Evolutionary conservation across 2,888 invertebrate genomes (phyloP), one percentile per base, ranked within the genome.

Genomic region (Zootermopsis nevadensis): DNA sequence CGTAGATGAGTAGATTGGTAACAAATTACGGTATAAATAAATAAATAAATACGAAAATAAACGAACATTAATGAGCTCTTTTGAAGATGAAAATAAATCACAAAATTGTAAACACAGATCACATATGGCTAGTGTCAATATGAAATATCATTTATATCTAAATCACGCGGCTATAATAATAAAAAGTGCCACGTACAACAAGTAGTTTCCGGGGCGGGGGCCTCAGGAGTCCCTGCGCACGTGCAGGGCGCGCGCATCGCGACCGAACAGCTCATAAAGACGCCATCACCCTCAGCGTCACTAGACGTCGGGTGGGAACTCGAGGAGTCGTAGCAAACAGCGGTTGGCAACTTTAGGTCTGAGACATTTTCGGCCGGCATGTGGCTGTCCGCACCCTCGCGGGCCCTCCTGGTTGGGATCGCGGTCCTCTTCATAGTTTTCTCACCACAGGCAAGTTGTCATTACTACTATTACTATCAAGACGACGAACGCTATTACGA

Each of bases 61-160:
- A 60, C 10, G 6, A 8, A 6, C 1, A 12, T 27, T 60, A 60
- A 60, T 60, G 60, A 60, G 60, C n/a, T 60, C n/a, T 60, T 60
- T 60, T n/a, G n/a, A 60, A 12, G 27, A n/a, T 60, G n/a, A n/a
- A 60, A 60, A 60, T n/a, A 60, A 60, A 60, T 60, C n/a, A 60
- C 10, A 60, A 27, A 60, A 60, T 27, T 60, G 7, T 6, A 60
- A 60, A n/a, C 6, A 27, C n/a, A 60, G 15, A 53, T 53, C 38
- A 38, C 38, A 10, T 38, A 10, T 7, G 10, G 38, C 38, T 38
- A 15, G 19, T 48, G 19, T 48, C 60, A 60, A 60, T 60, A 60
- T 27, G 27, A 27, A 60, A 60, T 60, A 15, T 10, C 27, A 27
- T 60, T 55, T 42, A 42, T 0, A 42, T 42, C 1, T 42, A 42